Evolutionary conservation across 2,797 vertebrate species (phyloP).

Genomic region (Etheostoma perlongum): DNA sequence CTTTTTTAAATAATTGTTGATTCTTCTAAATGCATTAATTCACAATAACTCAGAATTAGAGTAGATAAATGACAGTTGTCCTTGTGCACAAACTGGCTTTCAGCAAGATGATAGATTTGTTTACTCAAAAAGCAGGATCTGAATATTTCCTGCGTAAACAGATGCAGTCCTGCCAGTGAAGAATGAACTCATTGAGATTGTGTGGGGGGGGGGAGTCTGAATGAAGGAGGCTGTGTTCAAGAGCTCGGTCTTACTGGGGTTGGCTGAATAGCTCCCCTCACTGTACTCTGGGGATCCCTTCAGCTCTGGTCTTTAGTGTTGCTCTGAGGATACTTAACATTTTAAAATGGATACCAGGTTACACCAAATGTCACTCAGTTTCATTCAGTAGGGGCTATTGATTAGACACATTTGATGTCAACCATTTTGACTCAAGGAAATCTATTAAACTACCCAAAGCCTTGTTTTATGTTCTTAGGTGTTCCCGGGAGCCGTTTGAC

Average conservation of each 20-base stretch:
- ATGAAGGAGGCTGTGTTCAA: constrained; percentile 49
- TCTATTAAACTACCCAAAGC: neutral
- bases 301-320: neutral
- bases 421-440: neutral
- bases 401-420: neutral
- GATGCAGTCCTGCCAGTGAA: constrained; percentile 47
- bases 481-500: neutral
- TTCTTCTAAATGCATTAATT: neutral
- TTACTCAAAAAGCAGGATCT: constrained; percentile 61
- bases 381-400: neutral
- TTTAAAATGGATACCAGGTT: neutral
- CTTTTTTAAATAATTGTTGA: no score
- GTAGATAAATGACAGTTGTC: neutral
- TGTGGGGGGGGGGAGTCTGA: constrained; percentile 26
- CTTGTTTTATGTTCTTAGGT: neutral
- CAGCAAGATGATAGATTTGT: constrained; percentile 40
- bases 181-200: constrained; percentile 68
- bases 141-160: constrained; percentile 61
- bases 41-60: neutral
- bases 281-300: constrained; percentile 31
- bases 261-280: constrained; percentile 47
- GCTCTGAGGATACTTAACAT: constrained; percentile 4
- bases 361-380: neutral
- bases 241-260: constrained; percentile 33
- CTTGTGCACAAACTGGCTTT: constrained; percentile 13